Conservation (phyloP, 2,113 vertebrate species). For the Tragelaphus scriptus region DNA sequence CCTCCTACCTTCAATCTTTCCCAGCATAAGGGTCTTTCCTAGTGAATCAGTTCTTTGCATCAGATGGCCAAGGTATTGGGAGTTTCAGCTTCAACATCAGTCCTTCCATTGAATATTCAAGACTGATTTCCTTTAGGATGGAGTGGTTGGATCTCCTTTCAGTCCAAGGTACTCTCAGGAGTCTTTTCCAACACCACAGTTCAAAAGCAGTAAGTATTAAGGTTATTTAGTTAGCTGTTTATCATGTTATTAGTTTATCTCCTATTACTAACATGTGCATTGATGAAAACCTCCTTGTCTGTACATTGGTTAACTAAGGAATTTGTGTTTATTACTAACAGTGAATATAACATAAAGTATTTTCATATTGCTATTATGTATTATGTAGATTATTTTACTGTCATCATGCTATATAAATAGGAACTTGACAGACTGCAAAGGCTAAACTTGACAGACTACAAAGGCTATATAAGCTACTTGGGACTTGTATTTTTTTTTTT, state of each 20-base stretch:
- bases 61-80: background rate
- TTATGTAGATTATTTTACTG: background rate
- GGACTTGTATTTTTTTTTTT: background rate
- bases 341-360: background rate
- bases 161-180: background rate
- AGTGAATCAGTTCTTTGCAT: background rate
- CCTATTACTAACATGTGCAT: background rate
- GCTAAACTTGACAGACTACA: background rate
- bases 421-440: background rate
- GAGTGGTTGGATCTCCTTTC: background rate
- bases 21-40: background rate
- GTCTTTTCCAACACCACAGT: background rate
- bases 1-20: background rate
- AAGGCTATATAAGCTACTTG: background rate
- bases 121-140: background rate
- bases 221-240: background rate
- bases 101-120: background rate
- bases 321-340: background rate
- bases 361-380: background rate
- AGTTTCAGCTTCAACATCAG: background rate
- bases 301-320: background rate
- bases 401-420: slow-evolving; percentile 16
- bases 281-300: slow-evolving; percentile 3
- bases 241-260: slow-evolving; percentile 2
- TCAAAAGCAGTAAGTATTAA: background rate